phyloP scores from a whole-genome alignment of 2,113 vertebrate genomes.

The Bubo bubo region DNA sequence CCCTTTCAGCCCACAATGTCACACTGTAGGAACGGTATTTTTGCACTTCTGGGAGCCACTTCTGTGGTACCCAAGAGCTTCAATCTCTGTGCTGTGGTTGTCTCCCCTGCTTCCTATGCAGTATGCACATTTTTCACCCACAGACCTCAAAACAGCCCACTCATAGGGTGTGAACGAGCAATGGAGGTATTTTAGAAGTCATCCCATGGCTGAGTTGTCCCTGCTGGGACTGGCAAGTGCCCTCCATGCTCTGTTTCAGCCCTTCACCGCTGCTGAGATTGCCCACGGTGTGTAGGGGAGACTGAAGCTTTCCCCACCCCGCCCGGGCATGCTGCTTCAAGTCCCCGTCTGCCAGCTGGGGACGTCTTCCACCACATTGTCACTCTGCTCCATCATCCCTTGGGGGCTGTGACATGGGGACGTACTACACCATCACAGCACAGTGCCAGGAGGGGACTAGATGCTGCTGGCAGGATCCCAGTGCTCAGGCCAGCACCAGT shows the following conservation, averaged over 20 bases:
- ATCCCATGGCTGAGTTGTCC: not conserved
- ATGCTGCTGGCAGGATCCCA: not conserved
- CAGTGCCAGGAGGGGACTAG: not conserved
- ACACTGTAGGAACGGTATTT: accelerated
- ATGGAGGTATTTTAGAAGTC: not conserved
- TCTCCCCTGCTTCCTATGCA: not conserved
- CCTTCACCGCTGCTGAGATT: not conserved
- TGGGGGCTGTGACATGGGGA: not conserved
- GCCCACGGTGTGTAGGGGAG: not conserved
- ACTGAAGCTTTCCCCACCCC: not conserved
- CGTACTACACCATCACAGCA: not conserved
- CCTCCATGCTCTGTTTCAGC: not conserved
- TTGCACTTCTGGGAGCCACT: not conserved
- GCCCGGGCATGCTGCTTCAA: not conserved
- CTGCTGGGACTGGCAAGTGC: not conserved
- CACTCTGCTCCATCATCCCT: too few species aligned
- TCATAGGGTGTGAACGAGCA: not conserved
- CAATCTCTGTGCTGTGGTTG: not conserved
- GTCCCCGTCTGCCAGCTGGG: not conserved
- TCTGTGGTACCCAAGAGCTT: not conserved
- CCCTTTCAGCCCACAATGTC: not conserved
- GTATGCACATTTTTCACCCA: not conserved
- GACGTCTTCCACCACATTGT: not conserved
- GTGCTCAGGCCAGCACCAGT: not conserved
- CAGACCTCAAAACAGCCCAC: not conserved